Evolutionary conservation across 2,888 invertebrate species (phyloP), one percentile per base, ranked within the genome.

Genomic region (Furcula furcula): DNA sequence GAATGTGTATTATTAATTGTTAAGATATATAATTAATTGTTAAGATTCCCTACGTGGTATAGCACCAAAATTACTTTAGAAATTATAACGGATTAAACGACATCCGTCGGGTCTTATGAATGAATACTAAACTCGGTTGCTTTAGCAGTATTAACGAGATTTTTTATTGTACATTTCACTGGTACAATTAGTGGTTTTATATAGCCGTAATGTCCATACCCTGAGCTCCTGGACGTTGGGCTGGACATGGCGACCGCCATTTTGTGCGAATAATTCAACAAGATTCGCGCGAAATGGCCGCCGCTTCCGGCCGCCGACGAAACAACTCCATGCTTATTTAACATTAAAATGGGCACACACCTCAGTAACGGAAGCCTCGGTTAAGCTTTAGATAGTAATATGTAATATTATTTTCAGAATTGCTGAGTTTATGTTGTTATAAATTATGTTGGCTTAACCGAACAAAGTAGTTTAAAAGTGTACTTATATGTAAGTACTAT

Each of bases 191-290:
- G 77, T 57, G 76, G 78, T 73, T 77, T 74, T 65, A 68, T 70
- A 61, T 57, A 56, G 58, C 56, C 59, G 59, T 67, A 72, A 75
- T 55, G 63, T 56, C 58, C 52, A 54, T 60, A 60, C 69, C 58
- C 61, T 56, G 63, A 56, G 60, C 48, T 61, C 36, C 32, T 40
- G 40, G 26, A 34, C 27, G 40, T 39, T 55, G 48, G 48, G 43
- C 57, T 40, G 57, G 56, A 72, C 68, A 46, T 61, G 32, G 55
- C 50, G 25, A 25, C 65, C 72, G 35, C 81, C 79, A 76, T 81
- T 82, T 77, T 75, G 76, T 56, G 65, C 67, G 54, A 79, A 83
- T 79, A 78, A 84, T 82, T 84, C 71, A 82, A 67, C 67, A 76
- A 76, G 79, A 76, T 71, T 76, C 80, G 72, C 77, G 66, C 78